These are phyloP conservation scores for Macrochelys suwanniensis DNA, from an alignment of 2,797 vertebrate genomes.

Conservation along the genomic window DNA sequence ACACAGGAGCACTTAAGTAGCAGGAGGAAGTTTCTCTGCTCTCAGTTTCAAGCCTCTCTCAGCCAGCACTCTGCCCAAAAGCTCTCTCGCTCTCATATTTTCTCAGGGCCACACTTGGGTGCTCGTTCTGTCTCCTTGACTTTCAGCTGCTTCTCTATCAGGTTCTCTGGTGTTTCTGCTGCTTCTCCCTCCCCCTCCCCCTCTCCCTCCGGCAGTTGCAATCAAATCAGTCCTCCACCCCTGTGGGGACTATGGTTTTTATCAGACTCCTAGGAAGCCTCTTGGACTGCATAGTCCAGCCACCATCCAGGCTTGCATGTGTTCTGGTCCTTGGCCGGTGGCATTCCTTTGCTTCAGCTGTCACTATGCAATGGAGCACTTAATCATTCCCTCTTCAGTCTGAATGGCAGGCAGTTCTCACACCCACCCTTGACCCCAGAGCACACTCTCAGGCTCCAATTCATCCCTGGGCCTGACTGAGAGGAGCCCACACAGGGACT, in stretches of 20 bases:
- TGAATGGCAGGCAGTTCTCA: neutral
- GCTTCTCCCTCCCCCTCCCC: too few species aligned
- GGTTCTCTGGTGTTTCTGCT: too few species aligned
- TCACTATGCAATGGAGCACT: neutral
- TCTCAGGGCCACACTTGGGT: neutral
- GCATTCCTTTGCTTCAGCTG: neutral
- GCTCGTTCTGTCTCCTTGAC: neutral
- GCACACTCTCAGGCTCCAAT: neutral
- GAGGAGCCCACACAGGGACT: neutral
- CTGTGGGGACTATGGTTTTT: neutral
- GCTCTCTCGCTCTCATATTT: neutral
- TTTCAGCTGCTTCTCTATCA: neutral
- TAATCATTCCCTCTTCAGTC: accelerated
- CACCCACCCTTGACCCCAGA: accelerated
- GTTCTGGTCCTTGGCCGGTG: neutral
- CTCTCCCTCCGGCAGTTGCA: too few species aligned
- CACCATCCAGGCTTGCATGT: neutral
- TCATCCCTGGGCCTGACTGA: neutral
- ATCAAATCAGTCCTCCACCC: too few species aligned
- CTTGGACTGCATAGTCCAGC: neutral
- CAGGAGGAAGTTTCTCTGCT: neutral
- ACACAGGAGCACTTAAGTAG: neutral
- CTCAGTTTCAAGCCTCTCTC: neutral
- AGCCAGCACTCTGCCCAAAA: neutral
- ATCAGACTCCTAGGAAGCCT: neutral